These are phyloP conservation scores for Sarotherodon lohbergeri DNA, from an alignment of 2,113 vertebrate genomes.

Conservation along the genomic window DNA sequence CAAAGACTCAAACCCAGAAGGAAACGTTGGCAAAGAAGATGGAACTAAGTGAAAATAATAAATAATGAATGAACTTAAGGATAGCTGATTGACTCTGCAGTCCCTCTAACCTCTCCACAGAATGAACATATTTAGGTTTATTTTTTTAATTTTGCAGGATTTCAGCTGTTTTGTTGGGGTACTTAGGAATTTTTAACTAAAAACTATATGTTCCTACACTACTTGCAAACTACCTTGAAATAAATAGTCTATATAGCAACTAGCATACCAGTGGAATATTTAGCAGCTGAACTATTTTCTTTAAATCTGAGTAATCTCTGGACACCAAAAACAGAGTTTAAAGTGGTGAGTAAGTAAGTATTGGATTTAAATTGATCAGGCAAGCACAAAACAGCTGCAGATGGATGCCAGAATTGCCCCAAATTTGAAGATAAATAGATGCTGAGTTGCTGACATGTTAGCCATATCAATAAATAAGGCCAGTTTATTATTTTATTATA, in stretches of 20 bases:
- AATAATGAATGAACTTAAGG: background rate
- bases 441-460: background rate
- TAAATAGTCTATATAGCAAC: background rate
- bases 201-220: rapidly evolving
- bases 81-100: background rate
- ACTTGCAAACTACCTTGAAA: background rate
- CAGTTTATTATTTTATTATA: background rate
- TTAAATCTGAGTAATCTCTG: background rate
- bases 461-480: background rate
- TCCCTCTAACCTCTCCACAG: background rate
- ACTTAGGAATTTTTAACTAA: background rate
- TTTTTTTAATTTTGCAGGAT: background rate
- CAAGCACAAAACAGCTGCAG: background rate
- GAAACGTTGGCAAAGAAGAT: background rate
- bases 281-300: background rate
- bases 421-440: background rate
- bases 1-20: background rate
- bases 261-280: background rate
- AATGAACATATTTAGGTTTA: background rate
- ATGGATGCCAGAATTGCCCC: background rate
- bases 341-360: background rate
- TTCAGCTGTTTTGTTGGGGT: background rate
- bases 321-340: background rate
- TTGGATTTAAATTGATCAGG: background rate
- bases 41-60: background rate